Percentiles rank a stretch among this genome's conserved stretches.
Conservation (phyloP, 92 coral and sea anemone genomes). For the Micromussa lordhowensis region DNA sequence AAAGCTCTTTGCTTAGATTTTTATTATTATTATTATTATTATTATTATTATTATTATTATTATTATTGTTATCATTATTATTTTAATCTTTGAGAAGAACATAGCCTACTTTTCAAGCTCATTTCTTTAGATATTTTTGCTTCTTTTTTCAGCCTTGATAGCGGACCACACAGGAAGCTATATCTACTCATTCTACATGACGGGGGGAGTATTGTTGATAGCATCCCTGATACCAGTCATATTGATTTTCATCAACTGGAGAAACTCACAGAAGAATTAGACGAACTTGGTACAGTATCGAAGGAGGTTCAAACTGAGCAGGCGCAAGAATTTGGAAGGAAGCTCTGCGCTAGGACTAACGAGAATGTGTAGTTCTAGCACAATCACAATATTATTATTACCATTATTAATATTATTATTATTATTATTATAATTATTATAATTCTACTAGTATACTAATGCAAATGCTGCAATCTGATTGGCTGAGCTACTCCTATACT, state of each 20-base stretch:
- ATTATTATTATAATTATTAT: too few species aligned
- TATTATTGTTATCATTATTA: too few species aligned
- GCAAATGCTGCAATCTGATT: too few species aligned
- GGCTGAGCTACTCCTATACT: too few species aligned
- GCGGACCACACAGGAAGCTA: conserved; percentile 16
- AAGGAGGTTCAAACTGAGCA: neutral
- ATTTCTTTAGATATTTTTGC: neutral
- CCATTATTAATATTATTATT: too few species aligned
- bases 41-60: too few species aligned
- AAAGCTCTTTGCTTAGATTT: too few species aligned
- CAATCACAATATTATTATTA: neutral
- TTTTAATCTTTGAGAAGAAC: too few species aligned
- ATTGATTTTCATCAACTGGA: neutral
- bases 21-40: too few species aligned
- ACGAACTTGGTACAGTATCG: neutral
- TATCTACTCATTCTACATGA: conserved; percentile 15
- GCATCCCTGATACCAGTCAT: conserved; percentile 15
- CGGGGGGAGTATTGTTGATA: neutral
- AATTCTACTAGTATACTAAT: too few species aligned
- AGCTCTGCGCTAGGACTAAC: neutral
- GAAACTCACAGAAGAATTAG: neutral
- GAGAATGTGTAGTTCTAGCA: neutral
- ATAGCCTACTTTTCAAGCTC: neutral
- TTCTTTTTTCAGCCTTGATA: neutral
- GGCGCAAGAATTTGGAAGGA: neutral